Evolutionary conservation across 2,113 vertebrate genomes (phyloP).

Genomic region (Poecile atricapillus): DNA sequence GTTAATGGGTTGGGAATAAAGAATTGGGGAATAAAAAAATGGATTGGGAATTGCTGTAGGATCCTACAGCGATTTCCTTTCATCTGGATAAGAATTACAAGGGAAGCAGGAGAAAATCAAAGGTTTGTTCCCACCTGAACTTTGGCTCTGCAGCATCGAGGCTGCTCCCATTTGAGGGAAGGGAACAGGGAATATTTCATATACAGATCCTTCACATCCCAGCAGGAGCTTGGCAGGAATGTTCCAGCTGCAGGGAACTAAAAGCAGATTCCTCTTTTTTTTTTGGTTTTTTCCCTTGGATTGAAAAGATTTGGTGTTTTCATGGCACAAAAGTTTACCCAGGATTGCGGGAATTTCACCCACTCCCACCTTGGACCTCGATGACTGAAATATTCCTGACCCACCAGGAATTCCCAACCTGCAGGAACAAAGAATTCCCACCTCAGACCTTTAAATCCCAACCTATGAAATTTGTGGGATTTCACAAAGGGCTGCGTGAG

Average conservation of each 20-base stretch:
- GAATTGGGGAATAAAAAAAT: background rate
- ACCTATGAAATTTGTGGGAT: background rate
- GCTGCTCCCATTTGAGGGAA: background rate
- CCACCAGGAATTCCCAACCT: background rate
- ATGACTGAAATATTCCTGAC: background rate
- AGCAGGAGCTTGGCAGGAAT: background rate
- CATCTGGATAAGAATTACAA: background rate
- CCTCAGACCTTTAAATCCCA: fast-evolving
- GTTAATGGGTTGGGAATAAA: background rate
- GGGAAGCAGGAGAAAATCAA: background rate
- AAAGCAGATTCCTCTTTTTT: background rate
- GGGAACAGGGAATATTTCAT: background rate
- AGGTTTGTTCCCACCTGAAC: background rate
- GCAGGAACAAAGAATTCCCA: background rate
- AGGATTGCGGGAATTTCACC: background rate
- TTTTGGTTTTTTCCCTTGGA: background rate
- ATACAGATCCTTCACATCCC: background rate
- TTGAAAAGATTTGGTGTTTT: background rate
- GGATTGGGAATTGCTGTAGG: background rate
- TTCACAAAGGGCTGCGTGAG: background rate
- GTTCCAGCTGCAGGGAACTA: background rate
- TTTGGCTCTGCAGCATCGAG: background rate
- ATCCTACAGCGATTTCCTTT: background rate
- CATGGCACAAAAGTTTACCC: background rate
- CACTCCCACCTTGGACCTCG: fast-evolving